Conservation (phyloP, 2,113 vertebrate genomes). For the Acrocephalus kingi region DNA sequence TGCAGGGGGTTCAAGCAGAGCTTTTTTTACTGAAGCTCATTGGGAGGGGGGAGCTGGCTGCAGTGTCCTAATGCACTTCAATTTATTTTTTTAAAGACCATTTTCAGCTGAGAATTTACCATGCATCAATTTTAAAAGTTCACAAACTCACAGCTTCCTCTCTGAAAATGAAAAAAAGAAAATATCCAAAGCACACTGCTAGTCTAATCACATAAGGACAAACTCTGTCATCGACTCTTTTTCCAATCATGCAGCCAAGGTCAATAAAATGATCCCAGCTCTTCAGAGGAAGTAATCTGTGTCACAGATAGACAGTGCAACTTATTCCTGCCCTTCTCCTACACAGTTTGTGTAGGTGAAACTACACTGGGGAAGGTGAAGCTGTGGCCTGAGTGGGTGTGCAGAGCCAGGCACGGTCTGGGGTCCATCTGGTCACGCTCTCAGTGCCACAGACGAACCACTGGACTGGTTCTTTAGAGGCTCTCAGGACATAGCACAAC, state of each 20-base stretch:
- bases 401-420: neutral
- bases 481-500: neutral
- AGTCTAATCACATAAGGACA: neutral
- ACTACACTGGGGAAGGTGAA: neutral
- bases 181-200: neutral
- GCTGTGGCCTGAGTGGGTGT: accelerated
- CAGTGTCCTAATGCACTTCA: neutral
- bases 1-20: neutral
- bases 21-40: neutral
- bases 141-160: neutral
- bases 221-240: accelerated
- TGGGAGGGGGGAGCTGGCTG: neutral
- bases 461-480: neutral
- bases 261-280: neutral
- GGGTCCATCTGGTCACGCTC: accelerated
- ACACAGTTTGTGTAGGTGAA: neutral
- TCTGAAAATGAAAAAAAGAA: neutral
- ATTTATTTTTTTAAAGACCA: neutral
- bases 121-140: neutral
- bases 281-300: neutral
- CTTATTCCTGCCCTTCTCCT: neutral
- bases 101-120: neutral
- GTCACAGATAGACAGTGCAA: neutral
- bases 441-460: neutral
- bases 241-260: neutral